Evolutionary conservation across 2,113 vertebrate species (phyloP).

Genomic region (Apodemus sylvaticus): DNA sequence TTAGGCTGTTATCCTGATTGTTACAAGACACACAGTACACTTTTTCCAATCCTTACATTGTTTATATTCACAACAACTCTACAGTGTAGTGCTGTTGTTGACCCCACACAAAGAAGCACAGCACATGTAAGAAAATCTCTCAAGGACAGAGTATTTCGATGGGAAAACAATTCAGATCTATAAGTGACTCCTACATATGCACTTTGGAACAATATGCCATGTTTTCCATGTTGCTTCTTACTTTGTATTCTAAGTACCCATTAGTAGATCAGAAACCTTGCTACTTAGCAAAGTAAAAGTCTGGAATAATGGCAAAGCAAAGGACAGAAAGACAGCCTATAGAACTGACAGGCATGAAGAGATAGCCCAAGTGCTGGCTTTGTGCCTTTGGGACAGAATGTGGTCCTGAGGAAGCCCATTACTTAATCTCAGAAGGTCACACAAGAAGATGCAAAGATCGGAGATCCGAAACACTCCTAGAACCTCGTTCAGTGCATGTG

Average conservation of each 20-base stretch:
- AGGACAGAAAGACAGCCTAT: not conserved
- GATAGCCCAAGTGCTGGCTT: not conserved
- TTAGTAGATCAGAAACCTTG: not conserved
- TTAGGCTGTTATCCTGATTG: not conserved
- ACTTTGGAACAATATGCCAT: not conserved
- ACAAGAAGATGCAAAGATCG: not conserved
- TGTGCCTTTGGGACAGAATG: not conserved
- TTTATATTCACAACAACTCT: not conserved
- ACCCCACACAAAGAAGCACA: not conserved
- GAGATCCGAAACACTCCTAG: not conserved
- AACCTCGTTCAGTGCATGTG: not conserved
- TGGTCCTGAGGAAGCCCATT: not conserved
- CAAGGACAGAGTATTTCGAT: conserved; percentile 22
- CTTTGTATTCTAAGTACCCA: not conserved
- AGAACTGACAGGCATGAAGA: not conserved
- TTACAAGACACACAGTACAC: not conserved
- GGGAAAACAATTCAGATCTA: conserved; percentile 1
- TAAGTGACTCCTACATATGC: not conserved
- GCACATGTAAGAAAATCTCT: conserved; percentile 11
- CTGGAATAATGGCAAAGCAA: not conserved
- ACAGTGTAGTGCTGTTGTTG: not conserved
- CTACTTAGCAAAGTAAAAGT: not conserved
- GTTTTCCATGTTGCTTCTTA: not conserved
- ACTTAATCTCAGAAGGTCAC: not conserved
- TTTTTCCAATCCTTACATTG: not conserved